phyloP scores from a whole-genome alignment of 2,113 vertebrate species.

The Phalacrocorax pelagicus region DNA sequence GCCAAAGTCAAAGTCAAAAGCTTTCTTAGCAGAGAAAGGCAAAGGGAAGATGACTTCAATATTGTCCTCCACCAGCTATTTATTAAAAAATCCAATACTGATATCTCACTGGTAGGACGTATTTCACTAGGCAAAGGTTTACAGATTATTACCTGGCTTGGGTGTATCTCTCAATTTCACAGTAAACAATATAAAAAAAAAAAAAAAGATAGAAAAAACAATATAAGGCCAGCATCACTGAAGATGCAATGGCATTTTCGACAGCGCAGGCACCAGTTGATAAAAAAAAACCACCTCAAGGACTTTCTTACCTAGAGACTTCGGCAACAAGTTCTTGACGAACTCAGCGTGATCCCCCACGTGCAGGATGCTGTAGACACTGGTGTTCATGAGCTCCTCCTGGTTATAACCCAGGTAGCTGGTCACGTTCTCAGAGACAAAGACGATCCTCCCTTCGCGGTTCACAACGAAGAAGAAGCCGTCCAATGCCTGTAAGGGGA shows the following conservation, averaged over 20 bases:
- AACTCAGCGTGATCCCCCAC: conserved; percentile 95
- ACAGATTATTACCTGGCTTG: neutral
- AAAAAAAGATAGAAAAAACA: neutral
- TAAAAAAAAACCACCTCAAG: neutral
- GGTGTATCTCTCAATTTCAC: neutral
- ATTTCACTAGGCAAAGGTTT: neutral
- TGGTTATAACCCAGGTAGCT: conserved; percentile 92
- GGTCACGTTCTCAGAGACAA: conserved; percentile 93
- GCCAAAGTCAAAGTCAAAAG: neutral
- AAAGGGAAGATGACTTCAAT: neutral
- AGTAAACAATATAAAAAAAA: neutral
- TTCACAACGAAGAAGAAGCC: conserved; percentile 97
- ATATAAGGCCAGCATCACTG: too few relatives aligned
- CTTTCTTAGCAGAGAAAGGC: neutral
- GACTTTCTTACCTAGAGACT: conserved; percentile 83
- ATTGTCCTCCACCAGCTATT: neutral
- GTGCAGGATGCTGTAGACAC: conserved; percentile 95
- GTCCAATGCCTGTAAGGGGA: conserved; percentile 84
- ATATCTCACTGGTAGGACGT: neutral
- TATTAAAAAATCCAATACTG: neutral
- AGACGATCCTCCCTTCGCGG: conserved; percentile 92
- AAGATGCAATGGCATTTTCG: rapidly evolving
- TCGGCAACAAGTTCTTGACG: conserved; percentile 91
- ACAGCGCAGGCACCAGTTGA: neutral
- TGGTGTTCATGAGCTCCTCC: conserved; percentile 95